These are phyloP conservation scores for Pyrrhia umbra DNA, from an alignment of 2,888 invertebrate species.

Conservation along the genomic window DNA sequence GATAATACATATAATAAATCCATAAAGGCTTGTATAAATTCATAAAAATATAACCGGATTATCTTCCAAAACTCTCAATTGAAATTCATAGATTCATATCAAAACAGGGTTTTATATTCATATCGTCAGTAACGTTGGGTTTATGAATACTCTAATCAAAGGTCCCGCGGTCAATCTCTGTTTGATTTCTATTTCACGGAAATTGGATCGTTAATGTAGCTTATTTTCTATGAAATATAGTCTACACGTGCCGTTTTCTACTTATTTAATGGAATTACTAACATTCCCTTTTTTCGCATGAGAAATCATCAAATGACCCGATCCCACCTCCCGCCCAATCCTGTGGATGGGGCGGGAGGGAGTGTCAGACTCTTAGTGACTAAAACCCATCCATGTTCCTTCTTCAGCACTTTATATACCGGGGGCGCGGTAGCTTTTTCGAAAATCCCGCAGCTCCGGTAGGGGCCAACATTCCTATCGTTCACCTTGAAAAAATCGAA, in stretches of 20 bases:
- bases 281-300: no score
- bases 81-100: slow-evolving; percentile 11
- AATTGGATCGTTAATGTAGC: slow-evolving; percentile 64
- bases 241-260: slow-evolving; percentile 41
- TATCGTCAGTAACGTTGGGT: slow-evolving; percentile 8
- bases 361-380: no score
- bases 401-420: no score
- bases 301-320: no score
- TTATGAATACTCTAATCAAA: slow-evolving; percentile 22
- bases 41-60: slow-evolving; percentile 1
- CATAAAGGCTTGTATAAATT: not conserved
- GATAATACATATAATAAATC: no score
- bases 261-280: not conserved
- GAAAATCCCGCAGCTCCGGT: no score
- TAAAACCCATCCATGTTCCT: no score
- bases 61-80: not conserved
- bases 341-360: no score
- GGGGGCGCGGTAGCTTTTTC: no score
- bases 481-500: no score
- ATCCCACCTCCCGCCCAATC: no score
- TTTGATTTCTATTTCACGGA: slow-evolving; percentile 68
- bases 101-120: slow-evolving; percentile 14
- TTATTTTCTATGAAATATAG: slow-evolving; percentile 60
- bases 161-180: slow-evolving; percentile 11
- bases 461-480: no score